Conservation (phyloP, 2,888 invertebrate genomes). For the Ethmia dodecea region DNA sequence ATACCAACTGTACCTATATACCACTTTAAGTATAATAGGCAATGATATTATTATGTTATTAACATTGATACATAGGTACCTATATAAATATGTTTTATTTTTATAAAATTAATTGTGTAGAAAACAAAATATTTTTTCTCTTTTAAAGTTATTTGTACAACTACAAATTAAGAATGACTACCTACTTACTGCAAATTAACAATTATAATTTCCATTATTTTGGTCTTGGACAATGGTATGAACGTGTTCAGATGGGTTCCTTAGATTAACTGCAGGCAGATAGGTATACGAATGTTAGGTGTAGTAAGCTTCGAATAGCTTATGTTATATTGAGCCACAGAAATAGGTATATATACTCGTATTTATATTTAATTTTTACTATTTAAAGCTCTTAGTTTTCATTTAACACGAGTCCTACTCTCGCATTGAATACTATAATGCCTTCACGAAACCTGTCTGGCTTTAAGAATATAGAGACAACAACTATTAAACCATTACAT, state of each 20-base stretch:
- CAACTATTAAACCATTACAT: conserved; percentile 57
- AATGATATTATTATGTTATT: too few relatives aligned
- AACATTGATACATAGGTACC: too few relatives aligned
- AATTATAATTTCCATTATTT: too few relatives aligned
- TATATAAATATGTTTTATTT: too few relatives aligned
- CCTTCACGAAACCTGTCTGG: conserved; percentile 7
- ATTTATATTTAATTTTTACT: conserved; percentile 68
- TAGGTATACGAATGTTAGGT: conserved; percentile 55
- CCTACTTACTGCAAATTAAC: background rate
- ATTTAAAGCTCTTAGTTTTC: conserved; percentile 79
- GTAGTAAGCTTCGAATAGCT: conserved; percentile 69
- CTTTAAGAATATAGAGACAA: conserved; percentile 48
- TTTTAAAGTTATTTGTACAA: background rate
- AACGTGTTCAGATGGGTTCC: conserved; percentile 36
- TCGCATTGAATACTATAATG: conserved; percentile 53
- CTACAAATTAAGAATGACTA: background rate
- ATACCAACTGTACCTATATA: too few relatives aligned
- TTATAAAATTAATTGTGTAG: too few relatives aligned
- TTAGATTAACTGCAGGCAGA: conserved; percentile 37
- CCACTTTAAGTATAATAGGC: too few relatives aligned
- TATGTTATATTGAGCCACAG: conserved; percentile 72
- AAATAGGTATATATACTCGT: conserved; percentile 48
- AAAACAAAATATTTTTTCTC: conserved; percentile 23
- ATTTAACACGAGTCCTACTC: conserved; percentile 60
- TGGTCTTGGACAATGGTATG: conserved; percentile 56